These are phyloP conservation scores for Apis laboriosa DNA, from an alignment of 1,140 invertebrate species.

Conservation along the genomic window DNA sequence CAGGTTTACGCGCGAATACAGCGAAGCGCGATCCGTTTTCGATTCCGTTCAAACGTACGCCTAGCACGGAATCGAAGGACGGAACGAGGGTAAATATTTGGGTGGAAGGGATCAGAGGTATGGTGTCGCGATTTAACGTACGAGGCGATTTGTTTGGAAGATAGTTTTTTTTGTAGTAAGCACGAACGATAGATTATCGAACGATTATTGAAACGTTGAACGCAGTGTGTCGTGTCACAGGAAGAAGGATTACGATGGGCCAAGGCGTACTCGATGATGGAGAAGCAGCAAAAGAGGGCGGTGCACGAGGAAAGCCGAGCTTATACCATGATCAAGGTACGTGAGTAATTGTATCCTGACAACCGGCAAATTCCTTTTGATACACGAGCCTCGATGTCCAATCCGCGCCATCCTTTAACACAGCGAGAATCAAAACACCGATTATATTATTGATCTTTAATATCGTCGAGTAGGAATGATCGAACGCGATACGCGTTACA, in stretches of 20 bases:
- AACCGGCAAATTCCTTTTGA: too few relatives aligned
- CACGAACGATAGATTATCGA: not conserved
- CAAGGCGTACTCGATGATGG: constrained; percentile 40
- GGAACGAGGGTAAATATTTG: not conserved
- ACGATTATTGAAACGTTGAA: not conserved
- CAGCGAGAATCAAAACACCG: too few relatives aligned
- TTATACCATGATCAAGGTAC: constrained; percentile 76
- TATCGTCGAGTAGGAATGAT: too few relatives aligned
- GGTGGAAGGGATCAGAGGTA: not conserved
- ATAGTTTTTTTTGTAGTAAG: not conserved
- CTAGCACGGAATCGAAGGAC: not conserved
- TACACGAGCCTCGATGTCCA: too few relatives aligned
- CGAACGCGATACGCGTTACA: too few relatives aligned
- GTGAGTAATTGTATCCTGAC: constrained; percentile 18
- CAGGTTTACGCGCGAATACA: constrained; percentile 17
- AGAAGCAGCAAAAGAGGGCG: constrained; percentile 60
- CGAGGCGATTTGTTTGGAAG: not conserved
- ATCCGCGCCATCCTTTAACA: too few relatives aligned
- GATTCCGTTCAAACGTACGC: not conserved
- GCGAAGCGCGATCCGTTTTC: not conserved
- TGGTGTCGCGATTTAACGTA: not conserved
- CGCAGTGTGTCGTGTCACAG: constrained; percentile 53
- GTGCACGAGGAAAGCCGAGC: constrained; percentile 74
- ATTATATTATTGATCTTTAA: too few relatives aligned
- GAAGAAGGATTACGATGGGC: constrained; percentile 64